These are phyloP conservation scores for Papilio aristodemus DNA, from an alignment of 1,140 invertebrate genomes.

Conservation along the genomic window DNA sequence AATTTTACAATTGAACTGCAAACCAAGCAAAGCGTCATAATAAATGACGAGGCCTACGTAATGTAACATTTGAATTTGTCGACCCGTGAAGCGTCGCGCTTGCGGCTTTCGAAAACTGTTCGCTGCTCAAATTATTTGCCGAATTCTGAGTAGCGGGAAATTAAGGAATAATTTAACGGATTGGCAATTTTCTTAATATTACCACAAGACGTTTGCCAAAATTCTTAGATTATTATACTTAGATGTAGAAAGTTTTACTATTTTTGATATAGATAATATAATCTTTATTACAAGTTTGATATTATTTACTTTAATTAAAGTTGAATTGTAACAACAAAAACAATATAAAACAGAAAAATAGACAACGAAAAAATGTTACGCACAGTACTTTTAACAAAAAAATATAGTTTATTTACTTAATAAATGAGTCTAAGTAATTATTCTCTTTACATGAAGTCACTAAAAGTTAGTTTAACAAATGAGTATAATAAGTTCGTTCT, in stretches of 20 bases:
- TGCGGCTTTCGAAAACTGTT: conserved; percentile 10
- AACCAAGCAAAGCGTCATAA: neutral
- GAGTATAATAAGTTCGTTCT: no score
- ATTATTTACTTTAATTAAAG: no score
- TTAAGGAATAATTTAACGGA: conserved; percentile 23
- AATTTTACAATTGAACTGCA: neutral
- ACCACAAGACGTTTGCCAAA: conserved; percentile 8
- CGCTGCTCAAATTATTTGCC: conserved; percentile 17
- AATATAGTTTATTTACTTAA: no score
- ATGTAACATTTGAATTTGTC: conserved; percentile 7
- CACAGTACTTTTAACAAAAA: no score
- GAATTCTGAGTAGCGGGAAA: conserved; percentile 15
- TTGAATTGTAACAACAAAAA: no score
- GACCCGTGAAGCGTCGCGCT: conserved; percentile 11
- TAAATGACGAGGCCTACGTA: neutral
- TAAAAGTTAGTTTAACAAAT: no score
- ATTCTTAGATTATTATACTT: neutral
- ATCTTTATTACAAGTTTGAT: no score
- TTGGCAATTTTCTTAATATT: conserved; percentile 21
- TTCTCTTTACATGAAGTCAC: no score
- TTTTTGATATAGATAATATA: no score
- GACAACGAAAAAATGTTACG: no score
- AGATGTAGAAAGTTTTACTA: neutral
- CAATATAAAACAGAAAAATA: no score
- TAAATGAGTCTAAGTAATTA: no score